Evolutionary conservation across 1,140 invertebrate genomes (phyloP).

Genomic region (Babylonia areolata): DNA sequence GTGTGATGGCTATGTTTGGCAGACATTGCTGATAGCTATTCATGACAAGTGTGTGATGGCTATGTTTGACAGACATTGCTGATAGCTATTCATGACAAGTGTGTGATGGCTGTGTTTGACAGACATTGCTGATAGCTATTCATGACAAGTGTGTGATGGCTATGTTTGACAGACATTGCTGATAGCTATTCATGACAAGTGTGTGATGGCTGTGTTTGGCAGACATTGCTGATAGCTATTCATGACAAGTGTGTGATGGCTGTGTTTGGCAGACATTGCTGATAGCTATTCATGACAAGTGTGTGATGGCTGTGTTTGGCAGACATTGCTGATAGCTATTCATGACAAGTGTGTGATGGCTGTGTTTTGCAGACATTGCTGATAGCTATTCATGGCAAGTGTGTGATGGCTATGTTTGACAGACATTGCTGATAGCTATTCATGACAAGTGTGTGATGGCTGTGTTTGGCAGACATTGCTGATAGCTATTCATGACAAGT

Average conservation of each 20-base stretch:
- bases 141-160: neutral
- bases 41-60: neutral
- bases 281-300: too few species aligned
- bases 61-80: slow-evolving; percentile 76
- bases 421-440: too few species aligned
- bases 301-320: slow-evolving; percentile 29
- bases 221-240: too few species aligned
- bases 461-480: slow-evolving; percentile 76
- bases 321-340: too few species aligned
- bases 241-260: neutral
- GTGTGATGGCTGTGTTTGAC: slow-evolving; percentile 29
- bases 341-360: neutral
- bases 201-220: slow-evolving; percentile 29
- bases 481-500: too few species aligned
- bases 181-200: too few species aligned
- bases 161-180: slow-evolving; percentile 76
- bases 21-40: too few species aligned
- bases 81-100: too few species aligned
- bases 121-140: too few species aligned
- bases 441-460: neutral
- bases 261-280: slow-evolving; percentile 76
- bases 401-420: slow-evolving; percentile 30
- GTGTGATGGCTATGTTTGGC: slow-evolving; percentile 29
- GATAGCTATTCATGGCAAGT: too few species aligned
- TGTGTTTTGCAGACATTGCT: slow-evolving; percentile 76